Evolutionary conservation across 2,888 invertebrate genomes (phyloP).

Genomic region (Entomobrya proxima): DNA sequence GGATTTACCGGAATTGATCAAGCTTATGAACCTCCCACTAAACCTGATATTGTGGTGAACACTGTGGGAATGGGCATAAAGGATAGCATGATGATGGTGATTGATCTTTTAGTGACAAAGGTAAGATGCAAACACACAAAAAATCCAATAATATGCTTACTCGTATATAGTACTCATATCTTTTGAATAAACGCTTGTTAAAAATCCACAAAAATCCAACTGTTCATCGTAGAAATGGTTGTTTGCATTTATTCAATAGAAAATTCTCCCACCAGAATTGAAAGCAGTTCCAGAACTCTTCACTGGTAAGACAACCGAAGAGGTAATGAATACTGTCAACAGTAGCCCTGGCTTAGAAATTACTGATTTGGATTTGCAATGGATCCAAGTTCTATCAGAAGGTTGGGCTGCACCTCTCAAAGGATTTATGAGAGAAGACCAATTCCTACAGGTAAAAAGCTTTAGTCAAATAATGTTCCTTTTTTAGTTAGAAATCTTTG

Average conservation of each 20-base stretch:
- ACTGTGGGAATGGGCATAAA: conserved; percentile 89
- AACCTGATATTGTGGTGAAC: conserved; percentile 90
- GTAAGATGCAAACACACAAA: conserved; percentile 76
- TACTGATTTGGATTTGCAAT: conserved; percentile 91
- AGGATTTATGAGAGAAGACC: conserved; percentile 98
- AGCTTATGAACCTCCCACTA: conserved; percentile 77
- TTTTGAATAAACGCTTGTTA: no score
- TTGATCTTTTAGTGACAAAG: conserved; percentile 88
- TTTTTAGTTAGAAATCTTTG: no score
- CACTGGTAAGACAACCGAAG: conserved; percentile 81
- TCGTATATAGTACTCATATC: no score
- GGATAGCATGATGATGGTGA: conserved; percentile 91
- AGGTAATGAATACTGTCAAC: conserved; percentile 85
- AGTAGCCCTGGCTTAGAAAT: conserved; percentile 87
- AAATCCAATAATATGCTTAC: background rate
- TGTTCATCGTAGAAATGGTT: no score
- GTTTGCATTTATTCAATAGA: no score
- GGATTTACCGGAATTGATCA: conserved; percentile 93
- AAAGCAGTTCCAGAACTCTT: conserved; percentile 87
- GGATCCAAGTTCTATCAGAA: conserved; percentile 96
- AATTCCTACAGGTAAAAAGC: conserved; percentile 89
- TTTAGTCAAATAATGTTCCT: no score
- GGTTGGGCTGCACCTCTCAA: conserved; percentile 98
- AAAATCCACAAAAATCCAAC: no score
- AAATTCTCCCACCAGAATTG: conserved; percentile 82